A percentile compares a stretch with the other conserved stretches of the same genome.
phyloP scores from a whole-genome alignment of 1,140 invertebrate genomes.

The Lepidurus couesii region DNA sequence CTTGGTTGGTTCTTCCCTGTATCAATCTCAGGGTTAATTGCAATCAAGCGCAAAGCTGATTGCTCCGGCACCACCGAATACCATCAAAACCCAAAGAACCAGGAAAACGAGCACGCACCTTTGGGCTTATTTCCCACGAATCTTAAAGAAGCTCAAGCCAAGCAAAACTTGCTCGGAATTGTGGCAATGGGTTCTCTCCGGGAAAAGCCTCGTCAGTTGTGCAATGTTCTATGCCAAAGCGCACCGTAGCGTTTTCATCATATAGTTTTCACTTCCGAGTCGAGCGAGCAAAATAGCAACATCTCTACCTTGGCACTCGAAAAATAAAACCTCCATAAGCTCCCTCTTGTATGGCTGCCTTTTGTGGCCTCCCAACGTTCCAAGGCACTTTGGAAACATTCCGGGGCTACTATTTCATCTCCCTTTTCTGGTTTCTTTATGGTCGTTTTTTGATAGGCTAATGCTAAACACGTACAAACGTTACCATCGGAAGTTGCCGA shows the following conservation, averaged over 20 bases:
- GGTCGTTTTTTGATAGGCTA: background rate
- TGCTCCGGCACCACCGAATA: conserved; percentile 4
- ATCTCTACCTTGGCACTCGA: background rate
- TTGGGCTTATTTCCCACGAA: conserved; percentile 17
- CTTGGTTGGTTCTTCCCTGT: background rate
- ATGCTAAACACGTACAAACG: conserved; percentile 12
- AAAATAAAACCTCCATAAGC: background rate
- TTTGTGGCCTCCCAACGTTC: background rate
- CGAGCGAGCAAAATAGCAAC: background rate
- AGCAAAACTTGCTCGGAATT: background rate
- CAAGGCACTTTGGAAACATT: background rate
- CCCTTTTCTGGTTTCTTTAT: background rate
- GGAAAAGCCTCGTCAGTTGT: conserved; percentile 4
- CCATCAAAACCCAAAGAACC: conserved; percentile 7
- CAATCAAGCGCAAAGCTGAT: conserved; percentile 21
- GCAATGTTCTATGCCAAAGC: background rate
- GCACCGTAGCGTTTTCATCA: background rate
- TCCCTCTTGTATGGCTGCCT: background rate
- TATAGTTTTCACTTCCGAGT: background rate
- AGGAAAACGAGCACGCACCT: background rate
- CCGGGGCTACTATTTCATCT: background rate
- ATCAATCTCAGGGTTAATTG: conserved; percentile 17
- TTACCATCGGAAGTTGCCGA: conserved; percentile 15
- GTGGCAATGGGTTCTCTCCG: no score
- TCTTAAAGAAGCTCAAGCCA: conserved; percentile 9